These are phyloP conservation scores for Podocnemis expansa DNA, from an alignment of 2,113 vertebrate genomes.

Conservation along the genomic window DNA sequence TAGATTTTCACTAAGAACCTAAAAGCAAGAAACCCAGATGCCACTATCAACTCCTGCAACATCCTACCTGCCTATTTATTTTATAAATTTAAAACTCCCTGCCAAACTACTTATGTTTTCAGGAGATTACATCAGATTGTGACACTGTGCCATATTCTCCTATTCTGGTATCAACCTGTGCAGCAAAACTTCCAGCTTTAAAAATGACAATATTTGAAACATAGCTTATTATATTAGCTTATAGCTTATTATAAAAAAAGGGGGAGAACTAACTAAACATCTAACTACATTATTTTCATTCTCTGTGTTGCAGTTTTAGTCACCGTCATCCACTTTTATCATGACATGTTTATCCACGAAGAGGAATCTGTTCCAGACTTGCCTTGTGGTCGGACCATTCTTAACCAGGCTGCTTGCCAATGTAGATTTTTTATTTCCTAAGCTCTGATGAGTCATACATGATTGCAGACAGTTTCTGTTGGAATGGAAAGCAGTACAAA, in stretches of 20 bases:
- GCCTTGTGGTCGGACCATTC: neutral
- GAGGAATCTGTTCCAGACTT: neutral
- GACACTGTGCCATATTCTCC: accelerated
- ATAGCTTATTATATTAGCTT: neutral
- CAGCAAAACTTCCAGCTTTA: neutral
- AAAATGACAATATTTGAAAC: neutral
- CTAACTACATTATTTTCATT: neutral
- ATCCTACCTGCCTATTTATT: neutral
- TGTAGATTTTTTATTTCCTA: neutral
- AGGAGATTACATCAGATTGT: neutral
- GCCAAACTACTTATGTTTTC: neutral
- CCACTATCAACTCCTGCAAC: neutral
- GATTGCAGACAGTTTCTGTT: neutral
- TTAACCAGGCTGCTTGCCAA: neutral
- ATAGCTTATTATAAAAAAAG: neutral
- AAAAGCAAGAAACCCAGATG: neutral
- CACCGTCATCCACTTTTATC: neutral
- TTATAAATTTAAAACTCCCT: neutral
- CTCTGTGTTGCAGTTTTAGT: neutral
- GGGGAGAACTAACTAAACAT: neutral
- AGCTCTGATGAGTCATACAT: accelerated
- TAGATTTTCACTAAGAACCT: neutral
- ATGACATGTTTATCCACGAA: neutral
- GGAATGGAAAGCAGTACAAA: neutral
- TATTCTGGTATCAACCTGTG: accelerated